Evolutionary conservation across 2,888 invertebrate genomes (phyloP), one percentile per base, ranked within the genome.

Genomic region (Diplazon laetatorius): DNA sequence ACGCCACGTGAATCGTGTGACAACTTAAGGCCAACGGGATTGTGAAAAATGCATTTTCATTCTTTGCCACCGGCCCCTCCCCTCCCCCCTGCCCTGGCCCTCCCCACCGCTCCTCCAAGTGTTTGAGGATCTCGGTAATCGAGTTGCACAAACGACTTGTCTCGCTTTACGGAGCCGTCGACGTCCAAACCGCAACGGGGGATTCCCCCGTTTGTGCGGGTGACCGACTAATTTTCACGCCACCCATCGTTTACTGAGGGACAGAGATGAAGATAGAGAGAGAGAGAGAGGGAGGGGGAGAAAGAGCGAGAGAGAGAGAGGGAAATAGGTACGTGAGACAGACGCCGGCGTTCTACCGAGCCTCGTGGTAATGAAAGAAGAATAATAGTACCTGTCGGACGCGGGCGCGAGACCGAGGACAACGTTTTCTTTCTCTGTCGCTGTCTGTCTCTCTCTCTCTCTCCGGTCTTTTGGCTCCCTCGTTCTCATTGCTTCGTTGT

Each of bases 301-400:
- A 50, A 50, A n/a, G 59, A 50, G 20, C 25, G 39, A 71, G 57
- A 35, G 22, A 25, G 16, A 30, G 44, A 44, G 22, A 50, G 50
- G 10, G 59, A 50, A 20, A 18, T 25, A 71, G 59, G 57, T 20
- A 22, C 50, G 22, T 22, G 39, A 71, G 69, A 35, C 60, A 60
- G 65, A 74, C 73, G 70, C 52, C 50, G 57, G 66, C 80, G 55
- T 68, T 65, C 60, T 70, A 35, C 35, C 44, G 59, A 42, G 20
- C 71, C 70, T 75, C 71, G 70, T 80, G 81, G 79, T 79, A 76
- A 84, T 70, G 82, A 84, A 85, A 84, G 74, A 81, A 75, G 83
- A 83, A 86, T 84, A 86, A 82, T 84, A 71, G 80, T 80, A 86
- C 86, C 86, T 86, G 86, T 83, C 81, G 79, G 65, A 44, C 73